Evolutionary conservation across 2,888 invertebrate genomes (phyloP), one percentile per base, ranked within the genome.

Genomic region (Spodoptera picta): DNA sequence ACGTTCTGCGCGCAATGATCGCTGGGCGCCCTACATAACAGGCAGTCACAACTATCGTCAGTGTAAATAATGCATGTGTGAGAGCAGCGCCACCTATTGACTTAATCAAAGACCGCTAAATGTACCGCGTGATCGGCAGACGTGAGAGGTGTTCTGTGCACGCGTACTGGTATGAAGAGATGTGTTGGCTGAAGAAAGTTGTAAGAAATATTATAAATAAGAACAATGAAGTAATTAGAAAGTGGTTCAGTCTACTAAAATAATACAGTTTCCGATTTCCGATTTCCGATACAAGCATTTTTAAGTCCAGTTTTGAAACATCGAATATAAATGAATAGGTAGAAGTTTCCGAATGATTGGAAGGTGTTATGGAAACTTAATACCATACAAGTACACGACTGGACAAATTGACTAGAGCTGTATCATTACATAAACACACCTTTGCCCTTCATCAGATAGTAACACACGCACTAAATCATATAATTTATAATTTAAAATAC

Each of bases 61-160:
- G 60, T 79, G 79, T 80, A 78, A 75, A 76, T 83, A 84, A 84
- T 79, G 81, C 77, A 61, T 68, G 72, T 65, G 64, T 60, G 57
- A 65, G 69, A 52, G 71, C 75, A 82, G 73, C 80, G 81, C 78
- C 80, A 83, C 71, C 87, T 87, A 87, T 88, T 87, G 88, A 87
- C 87, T 87, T 86, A 87, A 88, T 88, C 84, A 83, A 75, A 80
- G 78, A 79, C 63, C 65, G 69, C 80, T 83, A 79, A 77, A 74
- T 77, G 74, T 74, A 78, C 54, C 65, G 59, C 74, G 76, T 80
- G 80, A 79, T 77, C 78, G 68, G 74, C 68, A 66, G 65, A 67
- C 77, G 77, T 69, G 80, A 79, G 77, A 78, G 77, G 79, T 81
- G 80, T 83, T 83, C 65, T 60, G 67, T 80, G 73, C 82, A 84